A percentile compares a stretch with the other conserved stretches of the same genome.
phyloP scores from a whole-genome alignment of 2,113 vertebrate species.

The Ibidorhyncha struthersii region DNA sequence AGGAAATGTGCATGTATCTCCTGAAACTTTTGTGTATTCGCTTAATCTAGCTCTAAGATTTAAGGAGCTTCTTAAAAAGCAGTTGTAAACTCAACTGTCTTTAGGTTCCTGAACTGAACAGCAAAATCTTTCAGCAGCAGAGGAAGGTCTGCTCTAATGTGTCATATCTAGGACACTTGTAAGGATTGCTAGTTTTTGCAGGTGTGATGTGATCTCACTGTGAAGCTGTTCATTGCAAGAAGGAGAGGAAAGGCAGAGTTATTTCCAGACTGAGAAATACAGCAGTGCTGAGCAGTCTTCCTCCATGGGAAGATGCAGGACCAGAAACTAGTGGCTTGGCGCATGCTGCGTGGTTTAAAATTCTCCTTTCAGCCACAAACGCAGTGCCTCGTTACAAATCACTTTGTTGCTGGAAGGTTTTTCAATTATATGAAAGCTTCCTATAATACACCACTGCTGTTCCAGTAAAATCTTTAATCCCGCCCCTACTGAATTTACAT shows the following conservation, averaged over 20 bases:
- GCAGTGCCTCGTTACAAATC: not conserved
- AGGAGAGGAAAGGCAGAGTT: not conserved
- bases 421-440: not conserved
- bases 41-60: not conserved
- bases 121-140: not conserved
- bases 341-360: not conserved
- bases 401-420: not conserved
- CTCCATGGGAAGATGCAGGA: not conserved
- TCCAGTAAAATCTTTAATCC: not conserved
- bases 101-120: not conserved
- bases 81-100: not conserved
- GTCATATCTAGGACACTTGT: not conserved
- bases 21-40: not conserved
- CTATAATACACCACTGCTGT: not conserved
- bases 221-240: not conserved
- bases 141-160: not conserved
- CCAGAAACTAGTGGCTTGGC: not conserved
- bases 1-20: not conserved
- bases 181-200: not conserved
- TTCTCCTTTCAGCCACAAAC: not conserved
- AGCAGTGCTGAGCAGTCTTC: not conserved
- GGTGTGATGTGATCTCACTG: not conserved
- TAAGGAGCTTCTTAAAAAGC: not conserved
- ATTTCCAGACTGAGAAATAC: not conserved
- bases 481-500: not conserved